Conservation (phyloP, 1,140 invertebrate genomes). For the Tyrophagus putrescentiae region DNA sequence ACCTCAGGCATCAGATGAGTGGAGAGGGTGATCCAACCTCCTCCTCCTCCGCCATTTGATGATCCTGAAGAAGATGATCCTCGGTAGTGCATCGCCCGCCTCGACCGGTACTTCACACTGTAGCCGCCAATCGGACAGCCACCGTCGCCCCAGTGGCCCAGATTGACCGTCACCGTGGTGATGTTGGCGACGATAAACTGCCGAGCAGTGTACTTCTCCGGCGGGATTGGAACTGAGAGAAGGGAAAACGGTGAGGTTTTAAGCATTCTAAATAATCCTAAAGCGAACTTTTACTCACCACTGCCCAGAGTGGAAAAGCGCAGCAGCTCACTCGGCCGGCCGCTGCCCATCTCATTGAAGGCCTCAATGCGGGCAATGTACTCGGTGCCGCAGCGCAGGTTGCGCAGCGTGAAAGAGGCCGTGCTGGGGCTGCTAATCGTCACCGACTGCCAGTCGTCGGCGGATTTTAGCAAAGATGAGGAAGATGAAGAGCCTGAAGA, state of each 20-base stretch:
- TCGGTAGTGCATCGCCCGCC: conserved; percentile 2
- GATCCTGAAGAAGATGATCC: not conserved
- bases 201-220: conserved; percentile 26
- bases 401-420: conserved; percentile 47
- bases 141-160: conserved; percentile 39
- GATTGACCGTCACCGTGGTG: conserved; percentile 35
- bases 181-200: conserved; percentile 32
- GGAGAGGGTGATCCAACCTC: conserved; percentile 28
- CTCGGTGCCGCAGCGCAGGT: conserved; percentile 52
- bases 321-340: conserved; percentile 32
- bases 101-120: conserved; percentile 35
- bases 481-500: not conserved
- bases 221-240: conserved; percentile 27
- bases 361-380: conserved; percentile 41
- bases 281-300: conserved; percentile 27
- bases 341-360: conserved; percentile 34
- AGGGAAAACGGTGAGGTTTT: conserved; percentile 3
- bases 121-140: conserved; percentile 43
- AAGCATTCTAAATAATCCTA: not conserved
- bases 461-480: conserved; percentile 22
- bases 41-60: not conserved
- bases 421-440: conserved; percentile 48
- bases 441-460: conserved; percentile 44
- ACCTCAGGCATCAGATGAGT: conserved; percentile 27
- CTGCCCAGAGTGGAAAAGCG: conserved; percentile 35